These are phyloP conservation scores for Lomographa bimaculata DNA, from an alignment of 2,888 invertebrate genomes.

Conservation along the genomic window DNA sequence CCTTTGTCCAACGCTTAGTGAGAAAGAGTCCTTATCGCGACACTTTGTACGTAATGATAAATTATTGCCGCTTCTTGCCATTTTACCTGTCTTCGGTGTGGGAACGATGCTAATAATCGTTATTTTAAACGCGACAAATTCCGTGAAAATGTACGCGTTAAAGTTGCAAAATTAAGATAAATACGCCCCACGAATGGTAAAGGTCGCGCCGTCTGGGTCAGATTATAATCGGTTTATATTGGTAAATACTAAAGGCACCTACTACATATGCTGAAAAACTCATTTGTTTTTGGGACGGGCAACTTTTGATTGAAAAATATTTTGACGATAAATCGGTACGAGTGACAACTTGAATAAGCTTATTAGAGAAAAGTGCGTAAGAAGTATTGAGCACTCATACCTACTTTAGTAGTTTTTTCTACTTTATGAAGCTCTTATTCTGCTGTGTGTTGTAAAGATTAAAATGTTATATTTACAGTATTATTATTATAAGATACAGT, in stretches of 20 bases:
- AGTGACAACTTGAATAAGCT: too few species aligned
- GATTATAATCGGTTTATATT: constrained; percentile 28
- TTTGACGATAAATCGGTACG: too few species aligned
- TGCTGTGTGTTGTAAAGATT: too few species aligned
- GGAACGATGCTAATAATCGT: constrained; percentile 32
- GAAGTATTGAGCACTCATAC: too few species aligned
- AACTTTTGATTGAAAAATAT: too few species aligned
- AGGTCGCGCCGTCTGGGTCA: constrained; percentile 29
- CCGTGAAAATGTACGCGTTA: constrained; percentile 21
- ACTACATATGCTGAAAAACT: too few species aligned
- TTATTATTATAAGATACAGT: too few species aligned
- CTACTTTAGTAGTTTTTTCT: too few species aligned
- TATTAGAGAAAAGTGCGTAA: too few species aligned
- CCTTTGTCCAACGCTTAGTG: constrained; percentile 59
- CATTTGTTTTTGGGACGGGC: too few species aligned
- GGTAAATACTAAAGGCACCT: constrained; percentile 24
- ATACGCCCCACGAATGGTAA: constrained; percentile 19
- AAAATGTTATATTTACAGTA: too few species aligned
- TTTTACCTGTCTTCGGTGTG: constrained; percentile 37
- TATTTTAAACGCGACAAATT: constrained; percentile 32
- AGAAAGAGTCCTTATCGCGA: constrained; percentile 58
- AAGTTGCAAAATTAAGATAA: constrained; percentile 22
- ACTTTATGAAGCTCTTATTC: too few species aligned
- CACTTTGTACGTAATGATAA: constrained; percentile 65
- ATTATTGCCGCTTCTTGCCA: constrained; percentile 47